Percentiles rank a stretch among this genome's conserved stretches.
Evolutionary conservation across 2,113 vertebrate genomes (phyloP).

Genomic region (Nannospalax galili): DNA sequence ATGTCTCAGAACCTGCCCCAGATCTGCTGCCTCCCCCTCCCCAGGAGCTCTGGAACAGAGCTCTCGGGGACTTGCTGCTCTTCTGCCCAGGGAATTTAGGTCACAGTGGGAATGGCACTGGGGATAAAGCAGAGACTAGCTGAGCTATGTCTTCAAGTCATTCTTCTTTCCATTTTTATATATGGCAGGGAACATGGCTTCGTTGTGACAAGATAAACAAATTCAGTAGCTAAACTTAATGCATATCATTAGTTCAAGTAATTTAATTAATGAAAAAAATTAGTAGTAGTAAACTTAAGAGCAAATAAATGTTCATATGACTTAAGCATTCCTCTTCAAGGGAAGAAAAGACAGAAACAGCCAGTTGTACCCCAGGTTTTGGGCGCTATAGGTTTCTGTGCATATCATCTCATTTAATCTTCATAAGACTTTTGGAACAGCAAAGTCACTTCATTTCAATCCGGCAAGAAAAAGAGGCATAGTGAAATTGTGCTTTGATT

Average conservation of each 20-base stretch:
- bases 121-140: background rate
- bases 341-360: background rate
- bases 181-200: background rate
- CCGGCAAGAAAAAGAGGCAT: slow-evolving; percentile 37
- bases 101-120: background rate
- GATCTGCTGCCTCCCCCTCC: background rate
- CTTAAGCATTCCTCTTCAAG: slow-evolving; percentile 31
- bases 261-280: slow-evolving; percentile 50
- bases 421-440: slow-evolving; percentile 18
- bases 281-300: background rate
- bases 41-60: background rate
- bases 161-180: background rate
- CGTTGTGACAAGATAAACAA: slow-evolving; percentile 37
- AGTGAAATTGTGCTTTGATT: background rate
- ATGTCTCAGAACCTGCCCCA: background rate
- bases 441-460: background rate
- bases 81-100: slow-evolving; percentile 1
- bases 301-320: slow-evolving; percentile 16
- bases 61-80: background rate
- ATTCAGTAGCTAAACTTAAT: slow-evolving; percentile 21
- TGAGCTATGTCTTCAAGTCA: background rate
- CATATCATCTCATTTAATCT: background rate
- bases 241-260: background rate
- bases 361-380: background rate
- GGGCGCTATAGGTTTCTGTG: background rate